phyloP scores from a whole-genome alignment of 1,140 invertebrate genomes.

The Bombus balteatus region DNA sequence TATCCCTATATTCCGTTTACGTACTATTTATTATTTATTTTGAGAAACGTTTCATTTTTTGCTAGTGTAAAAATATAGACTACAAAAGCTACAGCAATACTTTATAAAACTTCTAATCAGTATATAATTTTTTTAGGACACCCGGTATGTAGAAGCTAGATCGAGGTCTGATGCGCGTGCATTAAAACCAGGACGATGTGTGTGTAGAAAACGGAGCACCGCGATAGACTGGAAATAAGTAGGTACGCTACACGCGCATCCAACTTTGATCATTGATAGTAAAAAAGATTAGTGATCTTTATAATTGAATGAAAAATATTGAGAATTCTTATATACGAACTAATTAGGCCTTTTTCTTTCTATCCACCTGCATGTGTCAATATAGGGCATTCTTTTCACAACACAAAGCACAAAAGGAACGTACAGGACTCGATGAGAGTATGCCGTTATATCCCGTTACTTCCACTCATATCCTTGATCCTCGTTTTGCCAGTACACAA shows the following conservation, averaged over 20 bases:
- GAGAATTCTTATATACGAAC: conserved; percentile 5
- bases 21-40: conserved; percentile 4
- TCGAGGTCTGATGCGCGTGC: conserved; percentile 48
- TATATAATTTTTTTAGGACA: conserved; percentile 49
- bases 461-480: conserved; percentile 46
- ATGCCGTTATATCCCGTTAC: conserved; percentile 64
- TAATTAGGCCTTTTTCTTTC: conserved; percentile 68
- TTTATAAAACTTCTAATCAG: conserved; percentile 31
- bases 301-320: not conserved
- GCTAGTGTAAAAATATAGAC: not conserved
- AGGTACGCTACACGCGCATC: conserved; percentile 47
- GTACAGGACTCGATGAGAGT: conserved; percentile 73
- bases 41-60: not conserved
- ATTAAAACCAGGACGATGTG: conserved; percentile 42
- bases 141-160: conserved; percentile 41
- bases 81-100: not conserved
- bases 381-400: conserved; percentile 74
- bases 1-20: not conserved
- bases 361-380: conserved; percentile 69
- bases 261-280: conserved; percentile 36
- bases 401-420: conserved; percentile 70
- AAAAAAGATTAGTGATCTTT: not conserved
- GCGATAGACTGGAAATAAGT: conserved; percentile 20
- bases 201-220: conserved; percentile 29
- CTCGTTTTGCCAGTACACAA: conserved; percentile 11